Percentiles rank a stretch among this genome's conserved stretches.
Evolutionary conservation across 2,888 invertebrate species (phyloP).

Genomic region (Trichogramma evanescens): DNA sequence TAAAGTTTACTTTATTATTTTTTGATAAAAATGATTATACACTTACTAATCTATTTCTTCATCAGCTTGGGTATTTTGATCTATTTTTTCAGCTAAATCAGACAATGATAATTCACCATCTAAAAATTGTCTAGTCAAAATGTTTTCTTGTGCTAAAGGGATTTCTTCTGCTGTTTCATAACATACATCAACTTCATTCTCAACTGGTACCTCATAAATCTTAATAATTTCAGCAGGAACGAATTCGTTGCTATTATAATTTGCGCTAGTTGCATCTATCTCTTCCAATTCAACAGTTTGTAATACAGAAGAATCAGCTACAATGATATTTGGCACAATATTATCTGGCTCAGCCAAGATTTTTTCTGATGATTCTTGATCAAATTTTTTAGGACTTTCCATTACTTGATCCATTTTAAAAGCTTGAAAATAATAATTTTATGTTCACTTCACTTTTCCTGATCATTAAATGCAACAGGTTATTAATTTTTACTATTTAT

Average conservation of each 20-base stretch:
- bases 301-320: slow-evolving; percentile 18
- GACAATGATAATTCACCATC: slow-evolving; percentile 67
- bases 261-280: slow-evolving; percentile 34
- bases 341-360: no score
- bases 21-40: background rate
- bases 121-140: slow-evolving; percentile 61
- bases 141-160: slow-evolving; percentile 34
- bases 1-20: background rate
- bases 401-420: no score
- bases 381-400: no score
- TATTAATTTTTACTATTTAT: no score
- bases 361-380: no score
- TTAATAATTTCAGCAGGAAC: slow-evolving; percentile 39
- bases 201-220: slow-evolving; percentile 31
- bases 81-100: slow-evolving; percentile 56
- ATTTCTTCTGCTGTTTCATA: slow-evolving; percentile 29
- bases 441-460: no score
- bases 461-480: no score
- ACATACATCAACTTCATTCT: slow-evolving; percentile 23
- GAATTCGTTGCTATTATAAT: slow-evolving; percentile 39
- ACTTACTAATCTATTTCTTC: slow-evolving; percentile 6
- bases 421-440: no score
- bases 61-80: slow-evolving; percentile 50
- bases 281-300: slow-evolving; percentile 41
- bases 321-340: background rate